These are phyloP conservation scores for Oryzias javanicus DNA, from an alignment of 2,113 vertebrate species.

Conservation along the genomic window DNA sequence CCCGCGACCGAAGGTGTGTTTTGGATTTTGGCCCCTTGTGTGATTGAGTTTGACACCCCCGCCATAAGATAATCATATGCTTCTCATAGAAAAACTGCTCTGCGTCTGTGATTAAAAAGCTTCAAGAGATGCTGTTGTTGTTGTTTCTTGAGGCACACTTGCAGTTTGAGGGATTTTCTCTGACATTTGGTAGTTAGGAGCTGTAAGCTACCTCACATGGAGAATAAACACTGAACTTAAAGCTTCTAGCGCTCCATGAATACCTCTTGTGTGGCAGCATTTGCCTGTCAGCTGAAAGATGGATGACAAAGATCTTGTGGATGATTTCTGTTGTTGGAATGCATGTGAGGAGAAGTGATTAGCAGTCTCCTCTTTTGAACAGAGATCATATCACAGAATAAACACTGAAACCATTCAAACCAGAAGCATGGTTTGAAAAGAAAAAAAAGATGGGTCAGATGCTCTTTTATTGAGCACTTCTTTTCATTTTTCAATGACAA, in stretches of 20 bases:
- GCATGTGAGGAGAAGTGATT: background rate
- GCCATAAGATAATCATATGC: conserved; percentile 3
- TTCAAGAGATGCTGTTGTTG: background rate
- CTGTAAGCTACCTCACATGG: conserved; percentile 19
- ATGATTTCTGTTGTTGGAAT: background rate
- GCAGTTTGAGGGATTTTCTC: background rate
- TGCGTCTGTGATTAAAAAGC: conserved; percentile 4
- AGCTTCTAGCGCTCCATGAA: background rate
- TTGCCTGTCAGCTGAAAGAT: conserved; percentile 12
- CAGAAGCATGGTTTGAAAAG: conserved; percentile 9
- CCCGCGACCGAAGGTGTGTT: too few relatives aligned
- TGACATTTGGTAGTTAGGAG: conserved; percentile 26
- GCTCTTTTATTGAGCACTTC: conserved; percentile 19
- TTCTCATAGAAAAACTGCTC: background rate
- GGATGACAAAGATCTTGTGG: conserved; percentile 10
- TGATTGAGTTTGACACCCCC: too few relatives aligned
- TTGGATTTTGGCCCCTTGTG: too few relatives aligned
- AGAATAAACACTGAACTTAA: conserved; percentile 8
- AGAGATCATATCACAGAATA: conserved; percentile 10
- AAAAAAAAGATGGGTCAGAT: conserved; percentile 16
- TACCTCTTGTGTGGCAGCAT: conserved; percentile 38
- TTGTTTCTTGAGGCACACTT: background rate
- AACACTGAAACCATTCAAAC: conserved; percentile 23
- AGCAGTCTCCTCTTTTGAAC: too few relatives aligned
- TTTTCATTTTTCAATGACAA: conserved; percentile 23